Base-by-base conservation (phyloP, 2,888 invertebrate species). In the Antheraea yamamai region DNA sequence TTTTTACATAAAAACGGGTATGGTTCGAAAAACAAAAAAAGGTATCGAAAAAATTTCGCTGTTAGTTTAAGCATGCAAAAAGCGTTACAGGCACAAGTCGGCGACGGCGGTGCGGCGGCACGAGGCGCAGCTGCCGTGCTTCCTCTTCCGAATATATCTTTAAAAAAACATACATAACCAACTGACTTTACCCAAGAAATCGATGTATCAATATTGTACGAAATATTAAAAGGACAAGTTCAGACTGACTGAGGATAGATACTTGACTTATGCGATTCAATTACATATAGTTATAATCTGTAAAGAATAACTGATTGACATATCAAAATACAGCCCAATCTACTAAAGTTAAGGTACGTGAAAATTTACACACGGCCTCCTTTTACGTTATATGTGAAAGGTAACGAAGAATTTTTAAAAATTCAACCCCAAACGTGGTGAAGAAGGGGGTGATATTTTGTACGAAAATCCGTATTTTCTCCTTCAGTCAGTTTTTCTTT, bases 121-220 rank as follows among this genome's bases (percentile, higher is more conserved):
- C 93, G 92, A 89, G 92, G 80, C 90, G 92, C 94, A 94, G 94
- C 94, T 94, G 93, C 88, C 84, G 87, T 78, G 90, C 89, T 94
- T 94, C 94, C 94, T 94, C 92, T 94, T 93, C 93, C 94, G 90
- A 93, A 87, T 85, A 81, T 74, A 82, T 84, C 73, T 80, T 81
- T 87, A 89, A 90, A 87, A 85, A 85, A 82, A 82, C 79, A 82
- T 81, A 81, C 81, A 82, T 82, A 78, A 78, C 47, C 30, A 26
- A 23, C 61, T 26, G 64, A 26, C 12, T 64, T 64, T 30, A 66
- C 64, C 64, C 14, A 66, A 66, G 64, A 30, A 14, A 66, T 26
- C 30, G 64, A 30, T 30, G 30, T 66, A 66, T 66, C 64, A 30
- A 16, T 66, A 66, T 30, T 66, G 47, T 47, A 12, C 12, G 47